Conservation (phyloP, 2,113 vertebrate species). For the Melozone crissalis region DNA sequence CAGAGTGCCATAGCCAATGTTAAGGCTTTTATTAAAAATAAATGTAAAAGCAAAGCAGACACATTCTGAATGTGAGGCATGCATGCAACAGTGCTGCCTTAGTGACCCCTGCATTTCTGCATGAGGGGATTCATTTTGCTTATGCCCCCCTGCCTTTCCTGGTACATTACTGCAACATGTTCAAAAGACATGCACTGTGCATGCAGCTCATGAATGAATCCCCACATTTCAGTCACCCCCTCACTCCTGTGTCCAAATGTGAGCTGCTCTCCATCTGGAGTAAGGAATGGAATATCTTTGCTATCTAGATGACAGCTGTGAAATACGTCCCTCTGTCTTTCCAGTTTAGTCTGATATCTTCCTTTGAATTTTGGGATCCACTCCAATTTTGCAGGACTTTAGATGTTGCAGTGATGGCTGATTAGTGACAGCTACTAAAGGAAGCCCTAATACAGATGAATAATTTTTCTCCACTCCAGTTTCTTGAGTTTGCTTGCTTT, state of each 20-base stretch:
- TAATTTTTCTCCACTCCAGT: not conserved
- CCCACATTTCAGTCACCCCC: not conserved
- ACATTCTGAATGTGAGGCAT: not conserved
- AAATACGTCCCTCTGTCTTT: not conserved
- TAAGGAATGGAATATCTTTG: not conserved
- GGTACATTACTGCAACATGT: not conserved
- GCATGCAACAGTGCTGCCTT: not conserved
- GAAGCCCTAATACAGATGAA: not conserved
- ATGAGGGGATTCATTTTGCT: not conserved
- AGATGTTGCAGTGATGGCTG: not conserved
- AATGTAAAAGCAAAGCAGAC: not conserved
- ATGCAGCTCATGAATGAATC: slow-evolving; percentile 1
- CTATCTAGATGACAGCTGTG: slow-evolving; percentile 1
- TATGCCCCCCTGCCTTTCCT: fast-evolving
- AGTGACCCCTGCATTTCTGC: not conserved
- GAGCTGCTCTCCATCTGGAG: not conserved
- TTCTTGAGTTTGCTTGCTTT: not conserved
- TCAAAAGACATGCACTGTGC: not conserved
- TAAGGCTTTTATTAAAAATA: not conserved
- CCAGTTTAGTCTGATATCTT: not conserved
- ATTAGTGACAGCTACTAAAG: not conserved
- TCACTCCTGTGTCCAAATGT: not conserved
- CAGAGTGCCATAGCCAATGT: not conserved
- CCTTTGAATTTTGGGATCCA: not conserved
- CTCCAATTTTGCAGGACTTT: not conserved